Evolutionary conservation across 1,140 invertebrate species (phyloP), one percentile per base, ranked within the genome.

Genomic region (Chironomus tepperi): DNA sequence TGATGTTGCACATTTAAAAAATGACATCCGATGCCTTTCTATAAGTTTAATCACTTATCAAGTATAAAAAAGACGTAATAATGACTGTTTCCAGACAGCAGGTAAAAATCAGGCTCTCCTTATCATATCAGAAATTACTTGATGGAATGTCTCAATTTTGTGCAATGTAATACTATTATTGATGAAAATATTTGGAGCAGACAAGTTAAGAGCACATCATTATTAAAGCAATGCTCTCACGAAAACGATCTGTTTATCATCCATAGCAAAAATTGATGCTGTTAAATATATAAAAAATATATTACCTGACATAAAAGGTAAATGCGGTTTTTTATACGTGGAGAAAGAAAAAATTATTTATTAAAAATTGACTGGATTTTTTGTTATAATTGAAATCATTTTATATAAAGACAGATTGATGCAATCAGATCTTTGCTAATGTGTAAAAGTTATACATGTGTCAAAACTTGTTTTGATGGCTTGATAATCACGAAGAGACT

Each of bases 1-100:
- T 57, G 47, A 57, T 57, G 47, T 57, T 57, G 47, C 47, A 57
- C 47, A 57, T 57, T 57, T 57, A 57, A 57, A 57, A 57, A 57
- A 57, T 57, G 47, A 57, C 47, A 57, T 12, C 47, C n/a, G 47
- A 57, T 57, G 10, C 47, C 47, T 57, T 57, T n/a, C 47, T n/a
- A 57, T n/a, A n/a, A 5, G 12, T 57, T 57, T 57, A 57, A 57
- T 57, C 47, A 12, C 12, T 15, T 57, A 57, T 57, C 47, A 57
- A 57, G 24, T 34, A 34, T 34, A 5, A 34, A 34, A 34, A 34
- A 34, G 47, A 57, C 12, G 47, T n/a, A n/a, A 57, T 57, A 57
- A 57, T 57, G 47, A 57, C 47, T 57, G 47, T 57, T n/a, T 15
- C 12, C n/a, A 57, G 12, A 57, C 12, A 57, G 5, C 12, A 12